Evolutionary conservation across 2,113 vertebrate species (phyloP), one percentile per base, ranked within the genome.

Genomic region (Turnix velox): DNA sequence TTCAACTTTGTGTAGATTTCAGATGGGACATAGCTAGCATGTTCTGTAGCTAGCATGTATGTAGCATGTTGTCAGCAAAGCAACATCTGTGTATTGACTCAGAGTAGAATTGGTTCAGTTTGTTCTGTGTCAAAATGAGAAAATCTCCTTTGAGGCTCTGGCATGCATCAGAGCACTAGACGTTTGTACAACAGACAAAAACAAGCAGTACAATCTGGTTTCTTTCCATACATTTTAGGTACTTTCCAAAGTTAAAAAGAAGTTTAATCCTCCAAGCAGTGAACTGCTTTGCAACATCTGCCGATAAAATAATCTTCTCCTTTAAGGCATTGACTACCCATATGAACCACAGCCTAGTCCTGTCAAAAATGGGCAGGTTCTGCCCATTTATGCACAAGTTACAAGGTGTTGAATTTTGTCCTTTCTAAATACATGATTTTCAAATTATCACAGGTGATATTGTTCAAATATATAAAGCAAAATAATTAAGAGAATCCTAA

Each of bases 11-110:
- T 59, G 79, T 75, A 3, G 40, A 77, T 87, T 49, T 51, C 80
- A 55, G 55, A 39, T n/a, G n/a, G 75, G 83, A 91, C 43, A 61
- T 31, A 22, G 31, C 63, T 59, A 51, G 35, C 76, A 68, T 73
- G 51, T 92, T 57, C 65, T 87, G 22, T 33, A 90, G 66, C 55
- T 84, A 57, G 72, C 16, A 7, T 92, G 72, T 67, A 88, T 43
- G 68, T 79, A 92, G 57, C 81, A 30, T 93, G 54, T 83, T 84
- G 90, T 93, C 95, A 96, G 73, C 80, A 95, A 93, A 93, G 54
- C 73, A 96, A 86, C 67, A 92, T 95, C 82, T 96, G 89, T 87
- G 59, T 89, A 78, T 85, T 95, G 91, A 92, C 77, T 93, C 54
- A 54, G 37, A 86, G 77, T 49, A 90, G 79, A 96, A 93, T 84